Percentiles rank a stretch among this genome's conserved stretches.
Conservation (phyloP, 2,113 vertebrate species). For the Poeciliopsis prolifica region DNA sequence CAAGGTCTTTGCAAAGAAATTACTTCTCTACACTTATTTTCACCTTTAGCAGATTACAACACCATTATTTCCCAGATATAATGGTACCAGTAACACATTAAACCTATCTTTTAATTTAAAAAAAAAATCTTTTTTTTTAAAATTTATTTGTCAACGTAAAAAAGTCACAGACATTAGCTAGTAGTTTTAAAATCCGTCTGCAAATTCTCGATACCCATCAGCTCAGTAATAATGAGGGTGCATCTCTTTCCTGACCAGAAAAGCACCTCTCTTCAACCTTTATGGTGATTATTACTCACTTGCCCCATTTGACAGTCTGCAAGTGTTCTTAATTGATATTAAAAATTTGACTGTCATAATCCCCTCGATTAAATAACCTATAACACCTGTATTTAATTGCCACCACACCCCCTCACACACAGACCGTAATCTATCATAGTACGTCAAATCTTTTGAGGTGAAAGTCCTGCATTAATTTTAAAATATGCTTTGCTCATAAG, state of each 20-base stretch:
- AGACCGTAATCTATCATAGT: background rate
- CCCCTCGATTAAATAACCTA: slow-evolving; percentile 7
- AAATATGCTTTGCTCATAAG: background rate
- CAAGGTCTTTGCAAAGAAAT: background rate
- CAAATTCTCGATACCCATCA: background rate
- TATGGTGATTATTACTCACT: slow-evolving; percentile 15
- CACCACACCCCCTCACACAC: background rate
- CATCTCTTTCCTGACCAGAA: slow-evolving; percentile 16
- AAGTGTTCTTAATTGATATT: slow-evolving; percentile 31
- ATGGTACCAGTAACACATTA: background rate
- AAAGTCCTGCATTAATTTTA: background rate
- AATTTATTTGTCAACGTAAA: background rate
- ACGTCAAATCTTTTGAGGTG: background rate
- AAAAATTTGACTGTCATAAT: slow-evolving; percentile 29
- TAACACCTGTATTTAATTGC: background rate
- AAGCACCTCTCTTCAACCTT: slow-evolving; percentile 14
- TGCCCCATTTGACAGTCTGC: slow-evolving; percentile 12
- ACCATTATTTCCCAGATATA: background rate
- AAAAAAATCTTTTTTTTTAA: too few species aligned
- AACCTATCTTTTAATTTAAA: background rate
- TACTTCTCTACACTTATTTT: background rate
- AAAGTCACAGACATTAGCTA: background rate
- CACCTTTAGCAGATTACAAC: background rate
- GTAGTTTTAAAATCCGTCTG: background rate
- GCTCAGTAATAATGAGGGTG: slow-evolving; percentile 25